Percentiles rank a stretch among this genome's conserved stretches.
These are phyloP conservation scores for Passer domesticus DNA, from an alignment of 2,113 vertebrate species.

Conservation along the genomic window DNA sequence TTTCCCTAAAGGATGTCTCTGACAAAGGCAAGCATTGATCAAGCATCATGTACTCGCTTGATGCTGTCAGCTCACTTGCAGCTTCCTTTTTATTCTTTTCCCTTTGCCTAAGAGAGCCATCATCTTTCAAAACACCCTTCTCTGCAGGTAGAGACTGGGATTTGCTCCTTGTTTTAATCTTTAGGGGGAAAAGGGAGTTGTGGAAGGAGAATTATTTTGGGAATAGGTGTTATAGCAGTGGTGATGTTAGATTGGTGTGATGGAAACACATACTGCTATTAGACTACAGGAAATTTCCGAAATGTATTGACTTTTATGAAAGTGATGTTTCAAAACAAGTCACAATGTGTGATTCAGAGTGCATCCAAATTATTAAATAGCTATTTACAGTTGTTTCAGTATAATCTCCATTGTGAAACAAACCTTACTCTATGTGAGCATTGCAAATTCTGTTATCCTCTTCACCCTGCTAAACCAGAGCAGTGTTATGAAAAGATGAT, in stretches of 20 bases:
- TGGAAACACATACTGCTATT: neutral
- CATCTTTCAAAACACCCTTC: slow-evolving; percentile 1
- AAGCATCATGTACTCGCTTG: neutral
- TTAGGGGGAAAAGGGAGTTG: neutral
- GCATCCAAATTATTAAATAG: neutral
- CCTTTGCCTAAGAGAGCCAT: slow-evolving; percentile 6
- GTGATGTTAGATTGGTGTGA: neutral
- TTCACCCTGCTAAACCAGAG: neutral
- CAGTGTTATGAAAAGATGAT: neutral
- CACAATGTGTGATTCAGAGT: neutral
- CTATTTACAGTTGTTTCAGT: neutral
- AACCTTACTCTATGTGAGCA: neutral
- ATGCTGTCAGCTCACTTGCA: slow-evolving; percentile 14
- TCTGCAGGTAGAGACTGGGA: neutral
- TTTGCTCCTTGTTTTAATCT: slow-evolving; percentile 18
- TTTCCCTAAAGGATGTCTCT: slow-evolving; percentile 44
- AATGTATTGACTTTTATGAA: neutral
- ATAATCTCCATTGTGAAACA: neutral
- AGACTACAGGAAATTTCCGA: neutral
- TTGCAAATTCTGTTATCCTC: neutral
- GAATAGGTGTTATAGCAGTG: neutral
- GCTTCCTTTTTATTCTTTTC: slow-evolving; percentile 33
- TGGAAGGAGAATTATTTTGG: neutral
- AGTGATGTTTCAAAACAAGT: neutral
- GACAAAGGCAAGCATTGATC: slow-evolving; percentile 48